Conservation (phyloP, 2,113 vertebrate genomes). For the Coturnix japonica region DNA sequence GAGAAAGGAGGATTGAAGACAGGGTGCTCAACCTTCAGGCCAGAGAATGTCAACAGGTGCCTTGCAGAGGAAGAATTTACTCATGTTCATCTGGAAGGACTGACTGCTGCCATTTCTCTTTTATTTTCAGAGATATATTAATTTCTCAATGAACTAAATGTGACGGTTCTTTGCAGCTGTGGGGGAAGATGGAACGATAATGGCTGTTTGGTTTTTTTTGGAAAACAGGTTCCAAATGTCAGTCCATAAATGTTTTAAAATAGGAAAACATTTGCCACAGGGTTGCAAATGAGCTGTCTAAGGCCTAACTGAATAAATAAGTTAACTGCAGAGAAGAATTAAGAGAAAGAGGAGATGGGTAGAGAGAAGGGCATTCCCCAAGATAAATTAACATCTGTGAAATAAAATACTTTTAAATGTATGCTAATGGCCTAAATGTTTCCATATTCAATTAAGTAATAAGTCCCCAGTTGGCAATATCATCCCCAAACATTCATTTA, state of each 20-base stretch:
- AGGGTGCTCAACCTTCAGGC: neutral
- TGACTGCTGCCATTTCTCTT: neutral
- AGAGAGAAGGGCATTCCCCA: constrained; percentile 24
- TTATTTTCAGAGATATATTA: neutral
- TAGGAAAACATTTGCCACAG: neutral
- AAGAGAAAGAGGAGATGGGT: neutral
- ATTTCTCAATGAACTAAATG: neutral
- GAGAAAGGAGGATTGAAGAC: neutral
- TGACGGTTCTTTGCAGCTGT: neutral
- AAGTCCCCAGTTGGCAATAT: constrained; percentile 6
- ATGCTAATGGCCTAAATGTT: constrained; percentile 51
- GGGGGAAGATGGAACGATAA: neutral
- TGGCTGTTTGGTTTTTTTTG: neutral
- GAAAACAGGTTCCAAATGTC: neutral
- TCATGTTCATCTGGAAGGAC: neutral
- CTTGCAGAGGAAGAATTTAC: neutral
- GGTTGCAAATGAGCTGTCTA: neutral
- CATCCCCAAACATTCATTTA: constrained; percentile 31
- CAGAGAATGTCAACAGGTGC: neutral
- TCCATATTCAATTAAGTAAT: constrained; percentile 53
- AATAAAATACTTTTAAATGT: constrained; percentile 25
- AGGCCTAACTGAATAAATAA: constrained; percentile 59
- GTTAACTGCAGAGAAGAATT: constrained; percentile 54
- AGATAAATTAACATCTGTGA: constrained; percentile 65
- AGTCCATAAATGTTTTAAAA: constrained; percentile 11